Evolutionary conservation across 2,113 vertebrate genomes (phyloP), one percentile per base, ranked within the genome.

Genomic region (Zootoca vivipara): DNA sequence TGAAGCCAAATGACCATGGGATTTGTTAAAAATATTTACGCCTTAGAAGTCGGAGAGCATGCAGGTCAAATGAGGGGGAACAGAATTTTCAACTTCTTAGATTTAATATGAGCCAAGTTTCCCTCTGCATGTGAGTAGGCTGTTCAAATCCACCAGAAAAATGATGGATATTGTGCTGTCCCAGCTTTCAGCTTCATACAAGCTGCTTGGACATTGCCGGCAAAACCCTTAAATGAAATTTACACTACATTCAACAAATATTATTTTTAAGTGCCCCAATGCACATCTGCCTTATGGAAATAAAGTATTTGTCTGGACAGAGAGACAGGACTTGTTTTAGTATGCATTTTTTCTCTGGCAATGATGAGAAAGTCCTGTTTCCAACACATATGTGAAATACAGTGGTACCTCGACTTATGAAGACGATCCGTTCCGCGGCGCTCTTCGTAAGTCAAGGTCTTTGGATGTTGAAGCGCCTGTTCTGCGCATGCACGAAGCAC

Each of bases 271-370:
- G 65, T 69, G 65, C 91, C 85, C 78, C 83, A 88, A 90, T 77
- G 70, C 74, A 40, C 13, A 40, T 65, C 85, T 89, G 75, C 89
- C 38, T 10, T 4, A 38, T 89, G 84, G 79, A 87, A 73, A 88
- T 83, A 87, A 92, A 46, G 22, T 69, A 70, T 82, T 85, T 78
- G 84, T 77, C 74, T 46, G 69, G 16, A 42, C 28, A 70, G 86
- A 87, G 42, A 74, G 46, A 2, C 46, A 52, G 46, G 46, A 52
- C 26, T 33, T 90, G 91, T 85, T 90, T 87, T 93, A 83, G 92
- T 42, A 87, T 93, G 89, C 91, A 89, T 85, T 95, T 52, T 94
- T 92, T 93, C 93, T 93, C 93, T 94, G 91, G 91, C 93, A 92
- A 91, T 88, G 91, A 83, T 2, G 56, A 90, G 46, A 20, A 90